Evolutionary conservation across 2,888 invertebrate genomes (phyloP).

Genomic region (Slavum lentiscoides): DNA sequence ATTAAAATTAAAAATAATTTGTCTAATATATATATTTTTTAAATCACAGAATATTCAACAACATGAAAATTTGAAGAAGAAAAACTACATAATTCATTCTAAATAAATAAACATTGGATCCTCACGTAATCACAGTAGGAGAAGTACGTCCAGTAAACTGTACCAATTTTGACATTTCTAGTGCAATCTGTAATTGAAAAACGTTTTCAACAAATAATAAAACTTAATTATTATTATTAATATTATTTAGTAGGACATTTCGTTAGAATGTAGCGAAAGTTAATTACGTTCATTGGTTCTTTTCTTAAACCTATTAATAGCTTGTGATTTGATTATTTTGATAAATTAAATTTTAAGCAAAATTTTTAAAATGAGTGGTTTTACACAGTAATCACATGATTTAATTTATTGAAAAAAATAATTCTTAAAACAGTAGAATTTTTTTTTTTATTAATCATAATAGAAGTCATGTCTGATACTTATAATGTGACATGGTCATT

Average conservation of each 20-base stretch:
- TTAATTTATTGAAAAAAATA: too few relatives aligned
- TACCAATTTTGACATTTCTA: conserved; percentile 79
- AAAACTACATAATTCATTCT: conserved; percentile 23
- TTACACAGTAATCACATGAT: too few relatives aligned
- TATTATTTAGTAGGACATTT: neutral
- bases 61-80: conserved; percentile 15
- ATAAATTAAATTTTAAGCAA: neutral
- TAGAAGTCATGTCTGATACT: too few relatives aligned
- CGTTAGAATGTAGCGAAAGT: neutral
- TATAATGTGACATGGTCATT: too few relatives aligned
- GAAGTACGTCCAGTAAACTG: conserved; percentile 84
- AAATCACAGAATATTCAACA: conserved; percentile 49
- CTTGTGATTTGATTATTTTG: neutral
- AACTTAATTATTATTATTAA: neutral
- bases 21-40: conserved; percentile 7
- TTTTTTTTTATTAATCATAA: too few relatives aligned
- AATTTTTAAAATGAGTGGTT: neutral
- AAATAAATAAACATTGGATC: conserved; percentile 10
- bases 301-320: too few relatives aligned
- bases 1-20: neutral
- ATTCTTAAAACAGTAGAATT: too few relatives aligned
- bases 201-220: neutral
- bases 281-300: too few relatives aligned
- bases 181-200: conserved; percentile 68
- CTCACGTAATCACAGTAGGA: conserved; percentile 95